Percentiles rank a stretch among this genome's conserved stretches.
Evolutionary conservation across 2,113 vertebrate genomes (phyloP).

Genomic region (Falcunculus frontatus): DNA sequence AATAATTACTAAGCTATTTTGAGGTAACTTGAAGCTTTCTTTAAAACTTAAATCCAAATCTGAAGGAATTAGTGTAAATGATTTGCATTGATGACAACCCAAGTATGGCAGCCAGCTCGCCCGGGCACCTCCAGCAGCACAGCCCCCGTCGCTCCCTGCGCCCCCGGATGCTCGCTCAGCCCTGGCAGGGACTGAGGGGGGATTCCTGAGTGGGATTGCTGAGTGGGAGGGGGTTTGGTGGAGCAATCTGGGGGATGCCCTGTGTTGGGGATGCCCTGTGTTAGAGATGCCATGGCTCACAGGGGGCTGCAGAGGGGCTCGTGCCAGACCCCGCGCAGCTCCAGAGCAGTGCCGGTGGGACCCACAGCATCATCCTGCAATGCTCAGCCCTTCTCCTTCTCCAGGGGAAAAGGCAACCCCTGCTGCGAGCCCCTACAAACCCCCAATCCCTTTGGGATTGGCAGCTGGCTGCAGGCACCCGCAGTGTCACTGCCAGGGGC

Average conservation of each 20-base stretch:
- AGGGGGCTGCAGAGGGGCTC: background rate
- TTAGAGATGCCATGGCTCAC: rapidly evolving
- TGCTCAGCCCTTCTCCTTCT: rapidly evolving
- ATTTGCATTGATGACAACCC: background rate
- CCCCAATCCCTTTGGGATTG: background rate
- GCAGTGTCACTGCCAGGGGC: rapidly evolving
- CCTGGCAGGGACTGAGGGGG: too few species aligned
- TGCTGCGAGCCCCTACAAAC: background rate
- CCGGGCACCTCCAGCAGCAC: rapidly evolving
- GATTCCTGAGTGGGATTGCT: background rate
- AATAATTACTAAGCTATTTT: slow-evolving; percentile 63
- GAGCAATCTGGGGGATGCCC: background rate
- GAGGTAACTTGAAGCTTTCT: slow-evolving; percentile 62
- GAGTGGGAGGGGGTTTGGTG: background rate
- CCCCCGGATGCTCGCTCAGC: rapidly evolving
- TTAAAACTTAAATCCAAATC: slow-evolving; percentile 60
- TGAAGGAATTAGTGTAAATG: background rate
- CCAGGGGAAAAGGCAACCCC: background rate
- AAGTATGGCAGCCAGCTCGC: background rate
- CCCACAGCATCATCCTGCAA: background rate
- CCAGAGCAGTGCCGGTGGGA: rapidly evolving
- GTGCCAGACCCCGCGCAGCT: rapidly evolving
- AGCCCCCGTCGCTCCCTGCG: rapidly evolving
- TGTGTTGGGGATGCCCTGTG: rapidly evolving
- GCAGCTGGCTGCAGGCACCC: background rate